Conservation (phyloP, 2,888 invertebrate genomes). For the Eremobia ochroleuca region DNA sequence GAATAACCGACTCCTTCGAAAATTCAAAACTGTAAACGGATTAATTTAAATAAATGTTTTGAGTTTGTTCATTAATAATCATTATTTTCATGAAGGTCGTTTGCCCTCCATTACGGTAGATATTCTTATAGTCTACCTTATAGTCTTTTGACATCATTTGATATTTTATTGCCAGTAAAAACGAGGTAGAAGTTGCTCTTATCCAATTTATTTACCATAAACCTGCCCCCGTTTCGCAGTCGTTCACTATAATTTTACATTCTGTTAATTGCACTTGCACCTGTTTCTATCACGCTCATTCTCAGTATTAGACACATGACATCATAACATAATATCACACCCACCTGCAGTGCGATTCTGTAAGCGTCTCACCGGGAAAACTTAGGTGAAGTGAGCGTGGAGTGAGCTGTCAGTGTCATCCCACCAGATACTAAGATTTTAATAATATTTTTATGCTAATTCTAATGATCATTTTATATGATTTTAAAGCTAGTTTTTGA, state of each 20-base stretch:
- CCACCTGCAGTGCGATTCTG: no score
- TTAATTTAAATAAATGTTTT: neutral
- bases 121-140: neutral
- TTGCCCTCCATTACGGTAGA: neutral
- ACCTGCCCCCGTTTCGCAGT: neutral
- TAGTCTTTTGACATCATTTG: slow-evolving; percentile 13
- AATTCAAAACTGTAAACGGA: neutral
- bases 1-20: neutral
- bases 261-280: slow-evolving; percentile 29
- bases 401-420: no score
- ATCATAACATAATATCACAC: neutral
- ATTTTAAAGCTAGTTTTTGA: no score
- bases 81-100: neutral
- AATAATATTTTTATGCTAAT: no score
- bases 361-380: no score
- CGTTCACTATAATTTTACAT: slow-evolving; percentile 20
- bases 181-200: slow-evolving; percentile 3
- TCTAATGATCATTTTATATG: no score
- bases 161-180: slow-evolving; percentile 22
- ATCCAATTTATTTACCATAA: slow-evolving; percentile 31
- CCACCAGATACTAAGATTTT: no score
- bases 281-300: neutral
- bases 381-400: no score
- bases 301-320: neutral
- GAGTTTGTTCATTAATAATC: neutral